Evolutionary conservation across 2,113 vertebrate genomes (phyloP), one percentile per base, ranked within the genome.

Genomic region (Orthochromis indermauri): DNA sequence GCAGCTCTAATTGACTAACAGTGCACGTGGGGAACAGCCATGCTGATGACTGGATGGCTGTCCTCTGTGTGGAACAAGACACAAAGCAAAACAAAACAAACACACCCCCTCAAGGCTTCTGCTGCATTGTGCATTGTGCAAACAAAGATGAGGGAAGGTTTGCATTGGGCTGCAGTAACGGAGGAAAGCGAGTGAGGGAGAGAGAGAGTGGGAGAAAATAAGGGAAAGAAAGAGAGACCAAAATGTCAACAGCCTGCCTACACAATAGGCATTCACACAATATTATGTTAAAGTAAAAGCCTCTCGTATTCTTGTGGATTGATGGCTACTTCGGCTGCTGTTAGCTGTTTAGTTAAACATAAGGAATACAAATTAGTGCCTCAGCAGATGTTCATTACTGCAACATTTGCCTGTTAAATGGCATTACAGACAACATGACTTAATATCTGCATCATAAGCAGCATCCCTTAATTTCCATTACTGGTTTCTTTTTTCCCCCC

Each of bases 1-100:
- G 93, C 92, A 86, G 91, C 92, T 93, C 93, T 95, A 96, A 96
- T 95, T 95, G 95, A 94, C 95, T 94, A 92, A 94, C 93, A 90
- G 90, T 21, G 45, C 90, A 91, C 84, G 84, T 82, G 93, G 90
- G 88, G 85, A 84, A 81, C 82, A 82, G 80, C 88, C 91, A 71
- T 40, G 26, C 88, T 53, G 88, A 93, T 90, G 91, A 88, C 93
- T 89, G 89, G 82, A 85, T 89, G 94, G 83, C 92, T 91, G 89
- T 93, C 90, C 90, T 92, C 90, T 81, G 91, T 37, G 88, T 63
- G 87, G 54, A 91, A 90, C 91, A 82, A 89, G 84, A 88, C 90
- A 82, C 91, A 92, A 88, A 92, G 93, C 86, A 86, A 92, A 93
- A 84, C 92, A 93, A 94, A 95, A 90, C 86, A 92, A 92, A 93